A percentile compares a stretch with the other conserved stretches of the same genome.
Conservation (phyloP, 2,113 vertebrate species). For the Chrysochloris asiatica region DNA sequence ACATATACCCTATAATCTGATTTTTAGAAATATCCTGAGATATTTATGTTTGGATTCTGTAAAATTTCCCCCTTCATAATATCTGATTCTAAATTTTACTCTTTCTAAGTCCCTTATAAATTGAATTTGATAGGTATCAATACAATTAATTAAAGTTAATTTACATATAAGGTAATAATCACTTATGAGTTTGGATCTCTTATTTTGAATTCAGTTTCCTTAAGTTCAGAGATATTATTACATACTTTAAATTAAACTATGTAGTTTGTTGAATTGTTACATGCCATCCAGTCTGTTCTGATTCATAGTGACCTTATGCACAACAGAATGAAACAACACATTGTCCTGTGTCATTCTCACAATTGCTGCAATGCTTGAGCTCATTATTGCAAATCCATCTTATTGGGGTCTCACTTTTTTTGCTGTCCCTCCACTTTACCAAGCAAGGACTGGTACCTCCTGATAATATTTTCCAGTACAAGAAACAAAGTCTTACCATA, state of each 20-base stretch:
- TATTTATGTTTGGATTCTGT: not conserved
- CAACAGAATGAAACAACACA: too few relatives aligned
- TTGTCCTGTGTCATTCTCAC: too few relatives aligned
- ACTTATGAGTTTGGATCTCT: not conserved
- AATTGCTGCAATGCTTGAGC: too few relatives aligned
- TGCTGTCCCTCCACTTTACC: too few relatives aligned
- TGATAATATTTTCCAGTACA: too few relatives aligned
- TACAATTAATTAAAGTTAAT: slow-evolving; percentile 49
- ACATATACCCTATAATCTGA: slow-evolving; percentile 23
- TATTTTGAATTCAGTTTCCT: slow-evolving; percentile 15
- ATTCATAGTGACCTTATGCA: too few relatives aligned
- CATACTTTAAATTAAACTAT: not conserved
- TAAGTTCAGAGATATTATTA: not conserved
- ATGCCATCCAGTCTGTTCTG: too few relatives aligned
- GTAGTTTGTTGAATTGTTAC: too few relatives aligned
- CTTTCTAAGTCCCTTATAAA: slow-evolving; percentile 50
- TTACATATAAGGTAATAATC: not conserved
- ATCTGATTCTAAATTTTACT: slow-evolving; percentile 24
- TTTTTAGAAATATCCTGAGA: slow-evolving; percentile 18
- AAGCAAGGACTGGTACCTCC: too few relatives aligned
- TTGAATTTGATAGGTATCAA: slow-evolving; percentile 31
- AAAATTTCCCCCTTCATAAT: not conserved
- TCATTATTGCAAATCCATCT: too few relatives aligned
- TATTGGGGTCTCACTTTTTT: too few relatives aligned
- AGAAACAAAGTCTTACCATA: too few relatives aligned